phyloP scores from a whole-genome alignment of 2,113 vertebrate genomes.

The Catharus fuscescens region DNA sequence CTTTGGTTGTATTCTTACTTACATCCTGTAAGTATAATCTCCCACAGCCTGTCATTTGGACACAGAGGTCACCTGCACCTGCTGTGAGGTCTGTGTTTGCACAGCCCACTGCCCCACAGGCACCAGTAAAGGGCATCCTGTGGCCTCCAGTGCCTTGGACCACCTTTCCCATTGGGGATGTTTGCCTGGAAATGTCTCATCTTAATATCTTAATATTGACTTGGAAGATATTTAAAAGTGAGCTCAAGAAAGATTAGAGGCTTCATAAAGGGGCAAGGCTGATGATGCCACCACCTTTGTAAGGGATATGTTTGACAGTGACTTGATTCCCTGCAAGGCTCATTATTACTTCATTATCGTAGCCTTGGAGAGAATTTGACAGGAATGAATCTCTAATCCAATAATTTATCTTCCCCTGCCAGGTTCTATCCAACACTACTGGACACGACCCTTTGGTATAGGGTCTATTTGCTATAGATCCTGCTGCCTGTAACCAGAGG shows the following conservation, averaged over 20 bases:
- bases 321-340: not conserved
- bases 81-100: not conserved
- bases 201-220: not conserved
- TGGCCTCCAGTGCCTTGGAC: fast-evolving
- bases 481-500: not conserved
- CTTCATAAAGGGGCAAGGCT: not conserved
- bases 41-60: not conserved
- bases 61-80: not conserved
- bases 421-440: fast-evolving
- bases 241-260: not conserved
- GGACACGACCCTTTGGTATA: not conserved
- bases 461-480: too few relatives aligned
- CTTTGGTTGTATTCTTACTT: not conserved
- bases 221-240: not conserved
- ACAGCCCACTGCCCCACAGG: not conserved
- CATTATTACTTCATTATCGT: not conserved
- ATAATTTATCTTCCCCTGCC: not conserved
- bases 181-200: not conserved
- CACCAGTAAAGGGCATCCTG: not conserved
- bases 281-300: not conserved
- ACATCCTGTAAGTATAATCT: not conserved
- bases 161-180: not conserved
- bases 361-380: not conserved
- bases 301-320: not conserved
- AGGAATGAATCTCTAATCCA: not conserved